phyloP scores from a whole-genome alignment of 2,113 vertebrate species.

The Salvelinus namaycush region DNA sequence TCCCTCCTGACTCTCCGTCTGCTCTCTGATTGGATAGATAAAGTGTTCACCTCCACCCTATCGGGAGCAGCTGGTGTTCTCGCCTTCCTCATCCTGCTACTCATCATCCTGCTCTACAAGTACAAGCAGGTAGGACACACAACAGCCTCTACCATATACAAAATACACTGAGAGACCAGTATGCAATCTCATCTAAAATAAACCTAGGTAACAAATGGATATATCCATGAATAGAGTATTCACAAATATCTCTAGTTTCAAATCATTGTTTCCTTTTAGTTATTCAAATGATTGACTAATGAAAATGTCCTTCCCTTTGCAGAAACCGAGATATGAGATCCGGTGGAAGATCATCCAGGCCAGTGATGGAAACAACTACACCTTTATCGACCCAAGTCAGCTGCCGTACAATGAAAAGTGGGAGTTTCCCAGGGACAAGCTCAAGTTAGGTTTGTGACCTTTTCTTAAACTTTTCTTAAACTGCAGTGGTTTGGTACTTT shows the following conservation, averaged over 20 bases:
- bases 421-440: slow-evolving; percentile 96
- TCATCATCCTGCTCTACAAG: slow-evolving; percentile 90
- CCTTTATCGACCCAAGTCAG: slow-evolving; percentile 92
- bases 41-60: slow-evolving; percentile 65
- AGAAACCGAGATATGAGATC: slow-evolving; percentile 96
- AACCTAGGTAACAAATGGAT: too few species aligned
- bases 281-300: too few species aligned
- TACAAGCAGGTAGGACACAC: slow-evolving; percentile 84
- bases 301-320: neutral
- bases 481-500: neutral
- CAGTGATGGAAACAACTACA: slow-evolving; percentile 91
- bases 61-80: slow-evolving; percentile 53
- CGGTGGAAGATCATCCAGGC: slow-evolving; percentile 96
- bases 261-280: neutral
- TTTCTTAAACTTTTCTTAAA: neutral
- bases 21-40: slow-evolving; percentile 1
- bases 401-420: slow-evolving; percentile 96
- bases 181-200: too few species aligned
- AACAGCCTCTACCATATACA: neutral
- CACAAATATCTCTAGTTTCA: too few species aligned
- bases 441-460: slow-evolving; percentile 83
- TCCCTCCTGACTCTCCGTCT: neutral
- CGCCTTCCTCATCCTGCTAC: slow-evolving; percentile 77
- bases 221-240: neutral
- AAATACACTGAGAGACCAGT: too few species aligned